A percentile compares a stretch with the other conserved stretches of the same genome.
phyloP scores from a whole-genome alignment of 2,113 vertebrate species.

The Seriola quinqueradiata region DNA sequence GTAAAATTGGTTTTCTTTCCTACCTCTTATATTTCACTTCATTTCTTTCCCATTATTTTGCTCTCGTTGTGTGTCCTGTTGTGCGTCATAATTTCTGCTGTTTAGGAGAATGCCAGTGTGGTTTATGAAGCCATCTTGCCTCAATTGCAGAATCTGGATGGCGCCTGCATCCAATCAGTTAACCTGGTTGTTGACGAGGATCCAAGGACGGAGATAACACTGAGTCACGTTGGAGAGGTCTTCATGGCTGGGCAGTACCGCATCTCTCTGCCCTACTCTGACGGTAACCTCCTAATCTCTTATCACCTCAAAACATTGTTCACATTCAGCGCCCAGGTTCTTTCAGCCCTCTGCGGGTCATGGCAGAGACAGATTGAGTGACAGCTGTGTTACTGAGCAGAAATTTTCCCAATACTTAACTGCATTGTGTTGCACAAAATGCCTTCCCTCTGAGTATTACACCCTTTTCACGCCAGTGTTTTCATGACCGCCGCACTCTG shows the following conservation, averaged over 20 bases:
- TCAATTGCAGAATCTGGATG: constrained; percentile 90
- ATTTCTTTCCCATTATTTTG: background rate
- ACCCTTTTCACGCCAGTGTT: background rate
- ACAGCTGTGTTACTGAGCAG: constrained; percentile 52
- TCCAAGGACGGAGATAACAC: constrained; percentile 91
- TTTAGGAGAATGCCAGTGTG: background rate
- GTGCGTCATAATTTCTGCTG: constrained; percentile 5
- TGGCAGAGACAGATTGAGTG: constrained; percentile 59
- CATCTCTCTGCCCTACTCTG: constrained; percentile 92
- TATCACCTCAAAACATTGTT: constrained; percentile 30
- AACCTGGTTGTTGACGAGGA: constrained; percentile 92
- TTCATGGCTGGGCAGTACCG: constrained; percentile 94
- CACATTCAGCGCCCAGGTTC: background rate
- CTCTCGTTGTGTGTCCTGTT: background rate
- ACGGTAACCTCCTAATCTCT: constrained; percentile 85
- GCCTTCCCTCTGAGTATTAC: constrained; percentile 45
- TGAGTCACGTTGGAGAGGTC: constrained; percentile 93
- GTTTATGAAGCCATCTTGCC: constrained; percentile 58
- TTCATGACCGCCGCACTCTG: background rate
- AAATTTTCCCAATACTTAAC: constrained; percentile 47
- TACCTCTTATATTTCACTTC: background rate
- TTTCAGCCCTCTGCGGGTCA: constrained; percentile 31
- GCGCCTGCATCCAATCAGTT: constrained; percentile 94
- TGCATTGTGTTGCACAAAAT: constrained; percentile 57
- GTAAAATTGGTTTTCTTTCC: too few species aligned